phyloP scores from a whole-genome alignment of 1,140 invertebrate genomes.

The Melitaea cinxia region DNA sequence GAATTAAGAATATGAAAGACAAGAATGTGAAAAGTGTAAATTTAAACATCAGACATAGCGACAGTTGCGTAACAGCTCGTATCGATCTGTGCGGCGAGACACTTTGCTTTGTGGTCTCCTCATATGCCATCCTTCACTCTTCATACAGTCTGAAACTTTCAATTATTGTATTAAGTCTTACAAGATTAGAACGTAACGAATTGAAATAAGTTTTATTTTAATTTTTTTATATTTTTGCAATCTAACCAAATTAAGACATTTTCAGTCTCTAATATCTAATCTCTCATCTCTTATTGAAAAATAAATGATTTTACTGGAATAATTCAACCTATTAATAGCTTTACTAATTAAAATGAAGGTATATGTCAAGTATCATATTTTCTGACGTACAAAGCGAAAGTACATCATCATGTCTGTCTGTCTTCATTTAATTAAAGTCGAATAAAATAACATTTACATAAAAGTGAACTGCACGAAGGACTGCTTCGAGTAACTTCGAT shows the following conservation, averaged over 20 bases:
- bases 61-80: constrained; percentile 75
- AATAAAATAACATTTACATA: background rate
- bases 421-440: background rate
- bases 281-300: too few species aligned
- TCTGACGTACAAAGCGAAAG: background rate
- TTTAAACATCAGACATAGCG: constrained; percentile 50
- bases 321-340: background rate
- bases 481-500: background rate
- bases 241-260: background rate
- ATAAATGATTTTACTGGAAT: background rate
- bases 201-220: background rate
- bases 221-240: background rate
- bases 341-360: background rate
- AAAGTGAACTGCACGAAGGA: background rate
- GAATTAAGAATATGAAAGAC: background rate
- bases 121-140: constrained; percentile 38
- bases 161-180: background rate
- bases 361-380: background rate
- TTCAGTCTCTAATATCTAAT: background rate
- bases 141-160: background rate
- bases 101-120: constrained; percentile 52
- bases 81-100: constrained; percentile 72
- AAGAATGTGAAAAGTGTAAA: constrained; percentile 45
- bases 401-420: background rate
- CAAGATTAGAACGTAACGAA: background rate